phyloP scores from a whole-genome alignment of 2,888 invertebrate species.

The Parnassius glacialis region DNA sequence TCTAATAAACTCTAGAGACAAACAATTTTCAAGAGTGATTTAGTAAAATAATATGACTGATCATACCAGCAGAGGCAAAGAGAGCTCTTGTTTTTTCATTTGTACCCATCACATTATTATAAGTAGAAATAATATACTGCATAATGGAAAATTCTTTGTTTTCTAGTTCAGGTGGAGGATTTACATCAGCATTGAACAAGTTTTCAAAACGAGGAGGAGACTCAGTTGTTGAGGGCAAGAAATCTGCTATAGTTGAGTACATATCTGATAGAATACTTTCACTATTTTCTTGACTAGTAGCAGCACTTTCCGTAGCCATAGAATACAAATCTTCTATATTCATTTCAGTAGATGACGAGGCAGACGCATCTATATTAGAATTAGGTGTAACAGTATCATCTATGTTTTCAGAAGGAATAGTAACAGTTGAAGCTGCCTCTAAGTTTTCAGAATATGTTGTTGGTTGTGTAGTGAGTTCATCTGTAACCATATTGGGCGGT shows the following conservation, averaged over 20 bases:
- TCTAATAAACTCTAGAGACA: no score
- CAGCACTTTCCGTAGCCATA: conserved; percentile 36
- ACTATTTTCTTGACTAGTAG: conserved; percentile 35
- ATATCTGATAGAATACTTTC: conserved; percentile 56
- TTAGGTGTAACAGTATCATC: conserved; percentile 2
- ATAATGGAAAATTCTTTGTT: conserved; percentile 58
- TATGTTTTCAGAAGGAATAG: not conserved
- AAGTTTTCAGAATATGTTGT: conserved; percentile 1
- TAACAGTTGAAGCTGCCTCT: no score
- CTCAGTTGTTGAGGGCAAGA: conserved; percentile 59
- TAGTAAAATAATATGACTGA: not conserved
- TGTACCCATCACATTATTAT: conserved; percentile 58
- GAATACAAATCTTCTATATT: conserved; percentile 29
- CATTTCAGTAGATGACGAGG: conserved; percentile 15
- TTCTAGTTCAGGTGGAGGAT: conserved; percentile 33
- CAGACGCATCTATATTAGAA: conserved; percentile 19
- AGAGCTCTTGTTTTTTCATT: conserved; percentile 62
- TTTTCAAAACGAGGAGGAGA: conserved; percentile 42
- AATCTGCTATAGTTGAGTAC: conserved; percentile 57
- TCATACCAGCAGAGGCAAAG: conserved; percentile 59
- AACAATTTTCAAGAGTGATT: no score
- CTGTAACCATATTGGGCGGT: not conserved
- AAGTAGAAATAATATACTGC: conserved; percentile 55
- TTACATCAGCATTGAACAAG: conserved; percentile 53
- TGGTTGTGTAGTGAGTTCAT: conserved; percentile 6